These are phyloP conservation scores for Coranthus polyacanthus DNA, from an alignment of 2,797 vertebrate species.

Conservation along the genomic window DNA sequence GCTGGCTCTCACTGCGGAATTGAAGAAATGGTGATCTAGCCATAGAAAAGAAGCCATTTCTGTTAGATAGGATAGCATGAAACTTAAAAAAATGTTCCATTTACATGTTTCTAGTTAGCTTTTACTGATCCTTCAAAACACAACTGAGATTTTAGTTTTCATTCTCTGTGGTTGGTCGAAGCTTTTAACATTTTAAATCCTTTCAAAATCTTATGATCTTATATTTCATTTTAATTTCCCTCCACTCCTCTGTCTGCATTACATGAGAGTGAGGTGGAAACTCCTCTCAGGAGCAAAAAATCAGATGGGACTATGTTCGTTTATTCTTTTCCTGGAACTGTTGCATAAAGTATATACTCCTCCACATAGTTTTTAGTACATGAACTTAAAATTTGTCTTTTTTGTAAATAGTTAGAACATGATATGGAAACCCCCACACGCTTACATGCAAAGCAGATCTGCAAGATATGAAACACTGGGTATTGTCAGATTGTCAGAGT, in stretches of 20 bases:
- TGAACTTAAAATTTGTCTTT: slow-evolving; percentile 42
- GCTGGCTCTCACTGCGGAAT: slow-evolving; percentile 24
- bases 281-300: slow-evolving; percentile 28
- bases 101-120: slow-evolving; percentile 33
- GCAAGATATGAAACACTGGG: slow-evolving; percentile 8
- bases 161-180: slow-evolving; percentile 46
- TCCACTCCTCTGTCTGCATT: slow-evolving; percentile 34
- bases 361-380: slow-evolving; percentile 59
- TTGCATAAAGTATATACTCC: slow-evolving; percentile 51
- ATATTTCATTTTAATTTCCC: slow-evolving; percentile 77
- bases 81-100: slow-evolving; percentile 38
- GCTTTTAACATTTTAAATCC: slow-evolving; percentile 70
- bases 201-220: slow-evolving; percentile 61
- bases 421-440: slow-evolving; percentile 5
- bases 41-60: slow-evolving; percentile 64
- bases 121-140: slow-evolving; percentile 36
- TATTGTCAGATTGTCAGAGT: neutral
- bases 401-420: slow-evolving; percentile 23
- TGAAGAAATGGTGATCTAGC: slow-evolving; percentile 30
- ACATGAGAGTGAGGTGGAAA: slow-evolving; percentile 44
- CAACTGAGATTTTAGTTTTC: slow-evolving; percentile 43
- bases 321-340: slow-evolving; percentile 53
- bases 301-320: slow-evolving; percentile 45
- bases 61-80: slow-evolving; percentile 46
- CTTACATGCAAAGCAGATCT: slow-evolving; percentile 11